These are phyloP conservation scores for Anoplolepis gracilipes DNA, from an alignment of 1,140 invertebrate species.

Conservation along the genomic window DNA sequence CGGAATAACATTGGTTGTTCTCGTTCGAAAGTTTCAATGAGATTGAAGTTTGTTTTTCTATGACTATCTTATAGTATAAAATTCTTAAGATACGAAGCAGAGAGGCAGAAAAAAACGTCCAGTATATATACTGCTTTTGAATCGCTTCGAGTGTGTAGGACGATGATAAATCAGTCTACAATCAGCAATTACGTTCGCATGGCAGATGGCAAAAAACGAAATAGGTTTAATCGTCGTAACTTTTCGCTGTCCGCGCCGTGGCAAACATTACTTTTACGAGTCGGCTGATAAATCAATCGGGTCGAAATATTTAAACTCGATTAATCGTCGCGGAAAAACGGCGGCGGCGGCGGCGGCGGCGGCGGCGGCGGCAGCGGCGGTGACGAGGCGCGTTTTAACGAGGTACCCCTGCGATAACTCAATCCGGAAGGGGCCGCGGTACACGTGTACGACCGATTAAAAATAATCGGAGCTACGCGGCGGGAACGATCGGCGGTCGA, in stretches of 20 bases:
- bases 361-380: background rate
- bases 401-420: conserved; percentile 63
- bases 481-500: conserved; percentile 61
- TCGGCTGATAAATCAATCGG: conserved; percentile 62
- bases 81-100: conserved; percentile 34
- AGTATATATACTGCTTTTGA: background rate
- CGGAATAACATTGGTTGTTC: conserved; percentile 47
- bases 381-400: conserved; percentile 58
- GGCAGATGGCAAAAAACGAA: conserved; percentile 34
- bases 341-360: no score
- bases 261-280: conserved; percentile 61
- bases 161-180: conserved; percentile 58
- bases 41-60: conserved; percentile 12
- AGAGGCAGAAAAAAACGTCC: background rate
- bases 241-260: conserved; percentile 60
- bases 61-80: conserved; percentile 18
- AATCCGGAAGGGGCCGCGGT: conserved; percentile 31
- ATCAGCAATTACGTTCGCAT: conserved; percentile 47
- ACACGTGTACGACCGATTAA: conserved; percentile 65
- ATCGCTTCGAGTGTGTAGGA: background rate
- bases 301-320: conserved; percentile 69
- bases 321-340: conserved; percentile 72
- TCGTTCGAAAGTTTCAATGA: conserved; percentile 47
- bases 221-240: conserved; percentile 61
- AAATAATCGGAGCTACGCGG: conserved; percentile 66